These are phyloP conservation scores for Elymnias hypermnestra DNA, from an alignment of 1,140 invertebrate species.

Conservation along the genomic window DNA sequence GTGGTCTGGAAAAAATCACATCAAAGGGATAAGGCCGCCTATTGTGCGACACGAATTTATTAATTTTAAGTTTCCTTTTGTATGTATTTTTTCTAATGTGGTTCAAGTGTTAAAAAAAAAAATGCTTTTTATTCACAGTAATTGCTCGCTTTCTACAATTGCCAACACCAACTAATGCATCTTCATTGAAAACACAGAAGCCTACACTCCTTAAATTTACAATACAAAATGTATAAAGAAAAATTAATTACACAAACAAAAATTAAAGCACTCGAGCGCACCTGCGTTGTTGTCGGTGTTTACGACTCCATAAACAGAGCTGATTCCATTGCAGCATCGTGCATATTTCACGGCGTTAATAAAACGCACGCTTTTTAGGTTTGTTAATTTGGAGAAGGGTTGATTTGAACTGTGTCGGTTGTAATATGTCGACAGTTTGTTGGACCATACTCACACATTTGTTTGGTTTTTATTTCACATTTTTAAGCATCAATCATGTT, in stretches of 20 bases:
- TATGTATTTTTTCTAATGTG: too few species aligned
- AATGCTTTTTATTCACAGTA: too few species aligned
- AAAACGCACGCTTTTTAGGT: conserved; percentile 23
- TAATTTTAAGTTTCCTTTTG: too few species aligned
- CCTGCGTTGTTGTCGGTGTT: conserved; percentile 41
- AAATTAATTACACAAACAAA: conserved; percentile 19
- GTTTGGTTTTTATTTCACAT: neutral
- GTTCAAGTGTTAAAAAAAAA: too few species aligned
- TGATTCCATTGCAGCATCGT: conserved; percentile 38
- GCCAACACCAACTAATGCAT: neutral
- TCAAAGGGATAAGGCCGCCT: too few species aligned
- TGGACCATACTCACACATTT: neutral
- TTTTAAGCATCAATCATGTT: neutral
- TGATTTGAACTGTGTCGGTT: neutral
- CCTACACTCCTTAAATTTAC: conserved; percentile 6
- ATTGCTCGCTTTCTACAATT: too few species aligned
- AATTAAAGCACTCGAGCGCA: conserved; percentile 22
- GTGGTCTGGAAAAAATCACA: too few species aligned
- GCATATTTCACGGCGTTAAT: conserved; percentile 46
- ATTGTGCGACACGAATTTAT: too few species aligned
- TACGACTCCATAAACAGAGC: conserved; percentile 47
- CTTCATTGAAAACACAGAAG: neutral
- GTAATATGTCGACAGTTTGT: neutral
- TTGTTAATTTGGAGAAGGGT: conserved; percentile 11
- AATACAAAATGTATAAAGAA: conserved; percentile 3